A percentile compares a stretch with the other conserved stretches of the same genome.
Evolutionary conservation across 2,113 vertebrate genomes (phyloP).

Genomic region (Oriolus oriolus): DNA sequence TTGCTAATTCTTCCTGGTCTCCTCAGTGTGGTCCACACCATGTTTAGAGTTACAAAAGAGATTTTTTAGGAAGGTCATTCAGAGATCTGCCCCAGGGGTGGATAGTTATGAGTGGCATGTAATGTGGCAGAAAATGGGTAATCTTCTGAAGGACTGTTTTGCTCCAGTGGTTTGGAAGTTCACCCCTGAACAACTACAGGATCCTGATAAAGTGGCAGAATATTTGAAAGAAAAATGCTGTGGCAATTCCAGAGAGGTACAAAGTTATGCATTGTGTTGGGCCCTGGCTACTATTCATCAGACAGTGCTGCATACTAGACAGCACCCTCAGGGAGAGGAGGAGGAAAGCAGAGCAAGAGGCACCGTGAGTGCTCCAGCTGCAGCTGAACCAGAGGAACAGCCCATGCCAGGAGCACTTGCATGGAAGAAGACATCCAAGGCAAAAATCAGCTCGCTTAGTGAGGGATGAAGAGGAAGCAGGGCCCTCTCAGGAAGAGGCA

Average conservation of each 20-base stretch:
- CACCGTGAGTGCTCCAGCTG: neutral
- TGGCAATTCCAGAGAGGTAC: neutral
- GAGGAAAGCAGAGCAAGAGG: neutral
- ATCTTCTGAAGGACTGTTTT: neutral
- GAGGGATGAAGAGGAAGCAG: neutral
- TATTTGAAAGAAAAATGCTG: neutral
- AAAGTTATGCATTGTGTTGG: neutral
- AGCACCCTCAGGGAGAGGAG: neutral
- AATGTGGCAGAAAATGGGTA: neutral
- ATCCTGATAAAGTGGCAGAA: neutral
- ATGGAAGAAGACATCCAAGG: neutral
- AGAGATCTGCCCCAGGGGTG: neutral
- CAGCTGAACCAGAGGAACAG: neutral
- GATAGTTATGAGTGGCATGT: neutral
- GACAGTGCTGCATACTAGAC: neutral
- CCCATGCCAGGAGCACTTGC: neutral
- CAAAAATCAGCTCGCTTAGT: accelerated
- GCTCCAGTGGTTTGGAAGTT: neutral
- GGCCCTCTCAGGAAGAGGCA: neutral
- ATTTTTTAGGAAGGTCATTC: neutral
- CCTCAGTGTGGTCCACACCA: neutral
- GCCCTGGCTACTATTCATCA: neutral
- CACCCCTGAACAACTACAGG: neutral
- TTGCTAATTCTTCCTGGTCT: neutral
- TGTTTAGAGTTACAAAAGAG: neutral